These are phyloP conservation scores for Berghia stephanieae DNA, from an alignment of 1,140 invertebrate species.

Conservation along the genomic window DNA sequence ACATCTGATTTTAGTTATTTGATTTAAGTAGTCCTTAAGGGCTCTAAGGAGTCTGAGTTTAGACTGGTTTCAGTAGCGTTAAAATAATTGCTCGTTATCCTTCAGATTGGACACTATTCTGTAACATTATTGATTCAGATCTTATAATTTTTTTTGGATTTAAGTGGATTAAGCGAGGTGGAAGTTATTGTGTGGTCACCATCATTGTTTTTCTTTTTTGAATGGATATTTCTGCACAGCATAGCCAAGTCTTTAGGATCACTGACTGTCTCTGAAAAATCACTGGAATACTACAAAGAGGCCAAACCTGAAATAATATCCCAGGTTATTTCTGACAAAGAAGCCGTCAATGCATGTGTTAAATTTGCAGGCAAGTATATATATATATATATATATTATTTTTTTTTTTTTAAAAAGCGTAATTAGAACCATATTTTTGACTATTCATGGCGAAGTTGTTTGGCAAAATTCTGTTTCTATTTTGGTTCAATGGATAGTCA, in stretches of 20 bases:
- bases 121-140: not conserved
- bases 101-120: too few relatives aligned
- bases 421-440: too few relatives aligned
- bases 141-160: not conserved
- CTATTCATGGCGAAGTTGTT: too few relatives aligned
- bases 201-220: not conserved
- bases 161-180: not conserved
- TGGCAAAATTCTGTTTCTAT: too few relatives aligned
- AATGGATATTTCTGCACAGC: slow-evolving; percentile 51
- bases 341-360: slow-evolving; percentile 68
- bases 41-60: too few relatives aligned
- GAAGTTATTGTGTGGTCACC: not conserved
- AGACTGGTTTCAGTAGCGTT: not conserved
- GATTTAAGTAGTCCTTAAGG: too few relatives aligned
- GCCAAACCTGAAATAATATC: slow-evolving; percentile 63
- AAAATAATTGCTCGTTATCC: too few relatives aligned
- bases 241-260: slow-evolving; percentile 68
- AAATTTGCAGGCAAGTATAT: slow-evolving; percentile 60
- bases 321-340: slow-evolving; percentile 66
- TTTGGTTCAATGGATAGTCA: too few relatives aligned
- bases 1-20: too few relatives aligned
- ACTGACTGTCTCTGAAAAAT: slow-evolving; percentile 56
- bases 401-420: not conserved
- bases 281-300: slow-evolving; percentile 59
- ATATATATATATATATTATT: not conserved